Evolutionary conservation across 2,797 vertebrate genomes (phyloP), one percentile per base, ranked within the genome.

Genomic region (Myoxocephalus aenaeus): DNA sequence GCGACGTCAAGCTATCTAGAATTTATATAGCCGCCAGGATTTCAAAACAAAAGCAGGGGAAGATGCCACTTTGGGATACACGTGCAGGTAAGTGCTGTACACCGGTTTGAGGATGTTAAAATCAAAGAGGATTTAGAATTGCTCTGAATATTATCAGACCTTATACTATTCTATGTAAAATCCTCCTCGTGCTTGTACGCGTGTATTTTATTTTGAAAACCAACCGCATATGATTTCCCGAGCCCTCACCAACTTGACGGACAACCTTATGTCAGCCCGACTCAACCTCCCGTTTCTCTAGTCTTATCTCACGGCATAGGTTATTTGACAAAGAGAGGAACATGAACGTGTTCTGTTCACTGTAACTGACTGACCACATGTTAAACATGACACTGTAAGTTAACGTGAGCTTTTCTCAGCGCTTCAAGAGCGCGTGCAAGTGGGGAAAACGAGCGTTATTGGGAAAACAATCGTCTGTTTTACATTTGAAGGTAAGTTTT

Each of bases 1-100:
- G 20, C 20, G 25, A 10, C 15, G 40, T 87, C 72, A 89, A 88
- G 79, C 14, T 73, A 29, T 29, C 57, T 1, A 14, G 1, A 36
- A 10, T 61, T 17, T 7, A 34, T 34, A 2, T 8, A 54, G n/a
- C 5, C 20, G 4, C 3, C 3, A 0, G 9, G n/a, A 46, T 83
- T 87, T 86, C 86, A 88, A 79, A 90, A 84, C 17, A 90, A 88
- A 77, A 65, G 74, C n/a, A 0, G 22, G 32, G 17, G 17, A 11
- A 9, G 3, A 13, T 15, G 7, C 25, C 1, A 3, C 1, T 5
- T 5, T 46, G 29, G 34, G 25, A 40, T 13, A 42, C 61, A 68
- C 13, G 0, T 18, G 1, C 25, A 2, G 50, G 71, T 88, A 62
- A 73, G 73, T 48, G 3, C n/a, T 14, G 7, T 32, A 27, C 25